Evolutionary conservation across 2,113 vertebrate genomes (phyloP).

Genomic region (Pituophis catenifer): DNA sequence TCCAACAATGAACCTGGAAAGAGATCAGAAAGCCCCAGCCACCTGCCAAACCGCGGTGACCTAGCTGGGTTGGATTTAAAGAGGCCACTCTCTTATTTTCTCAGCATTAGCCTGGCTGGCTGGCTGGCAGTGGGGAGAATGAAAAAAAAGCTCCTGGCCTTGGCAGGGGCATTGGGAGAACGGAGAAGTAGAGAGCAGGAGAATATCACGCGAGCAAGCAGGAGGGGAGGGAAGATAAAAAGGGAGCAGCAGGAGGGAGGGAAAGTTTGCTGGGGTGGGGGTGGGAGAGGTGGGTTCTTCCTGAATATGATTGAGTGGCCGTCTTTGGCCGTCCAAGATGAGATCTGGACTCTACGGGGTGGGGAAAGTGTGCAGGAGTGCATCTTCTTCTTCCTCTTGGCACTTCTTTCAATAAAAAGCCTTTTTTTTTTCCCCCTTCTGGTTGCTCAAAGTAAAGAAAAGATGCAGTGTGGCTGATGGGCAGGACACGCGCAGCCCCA

Average conservation of each 20-base stretch:
- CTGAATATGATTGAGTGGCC: neutral
- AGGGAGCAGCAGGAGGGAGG: neutral
- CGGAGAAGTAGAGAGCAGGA: neutral
- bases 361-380: neutral
- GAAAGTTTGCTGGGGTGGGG: too few species aligned
- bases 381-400: neutral
- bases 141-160: neutral
- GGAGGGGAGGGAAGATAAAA: neutral
- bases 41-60: constrained; percentile 24
- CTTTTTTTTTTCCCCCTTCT: neutral
- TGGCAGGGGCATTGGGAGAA: neutral
- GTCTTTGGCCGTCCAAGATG: neutral
- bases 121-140: neutral
- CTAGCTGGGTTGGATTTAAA: constrained; percentile 13
- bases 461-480: neutral
- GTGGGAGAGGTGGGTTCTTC: neutral
- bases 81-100: neutral
- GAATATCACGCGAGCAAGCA: neutral
- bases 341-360: neutral
- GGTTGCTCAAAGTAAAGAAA: neutral
- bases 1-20: neutral
- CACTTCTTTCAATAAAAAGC: neutral
- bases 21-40: neutral
- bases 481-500: neutral
- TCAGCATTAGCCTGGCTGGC: neutral